Conservation (phyloP, 2,113 vertebrate genomes). For the Lepisosteus osseus region DNA sequence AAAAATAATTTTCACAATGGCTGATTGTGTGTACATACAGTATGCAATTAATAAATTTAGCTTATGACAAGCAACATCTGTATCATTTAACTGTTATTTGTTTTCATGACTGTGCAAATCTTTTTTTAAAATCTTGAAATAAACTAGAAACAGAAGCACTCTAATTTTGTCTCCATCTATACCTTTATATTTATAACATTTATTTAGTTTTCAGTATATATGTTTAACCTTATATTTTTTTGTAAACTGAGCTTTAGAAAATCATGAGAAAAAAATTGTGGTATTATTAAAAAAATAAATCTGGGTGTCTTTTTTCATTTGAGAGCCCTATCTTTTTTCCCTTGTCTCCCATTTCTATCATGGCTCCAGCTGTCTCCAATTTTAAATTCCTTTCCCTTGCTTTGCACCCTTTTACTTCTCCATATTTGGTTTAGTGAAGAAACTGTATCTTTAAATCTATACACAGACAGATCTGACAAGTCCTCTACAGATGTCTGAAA, state of each 20-base stretch:
- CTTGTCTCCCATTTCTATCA: neutral
- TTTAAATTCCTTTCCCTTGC: neutral
- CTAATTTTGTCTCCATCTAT: too few relatives aligned
- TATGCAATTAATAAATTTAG: too few relatives aligned
- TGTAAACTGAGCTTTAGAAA: too few relatives aligned
- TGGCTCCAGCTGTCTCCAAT: slow-evolving; percentile 7
- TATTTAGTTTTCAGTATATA: too few relatives aligned
- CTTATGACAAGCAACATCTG: too few relatives aligned
- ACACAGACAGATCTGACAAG: slow-evolving; percentile 7
- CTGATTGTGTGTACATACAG: too few relatives aligned
- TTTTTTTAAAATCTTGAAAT: too few relatives aligned
- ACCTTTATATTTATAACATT: too few relatives aligned
- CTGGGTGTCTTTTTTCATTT: neutral
- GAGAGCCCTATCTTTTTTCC: neutral
- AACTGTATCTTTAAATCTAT: slow-evolving; percentile 19
- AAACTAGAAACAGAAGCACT: too few relatives aligned
- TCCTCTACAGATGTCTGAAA: slow-evolving; percentile 11
- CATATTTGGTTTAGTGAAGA: slow-evolving; percentile 1
- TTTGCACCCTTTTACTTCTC: slow-evolving; percentile 2
- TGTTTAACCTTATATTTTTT: too few relatives aligned
- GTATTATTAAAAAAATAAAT: neutral
- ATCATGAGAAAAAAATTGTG: neutral
- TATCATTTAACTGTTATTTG: too few relatives aligned
- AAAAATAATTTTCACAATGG: neutral
- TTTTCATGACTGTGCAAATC: too few relatives aligned